phyloP scores from a whole-genome alignment of 2,113 vertebrate genomes.

The Chinchilla lanigera region DNA sequence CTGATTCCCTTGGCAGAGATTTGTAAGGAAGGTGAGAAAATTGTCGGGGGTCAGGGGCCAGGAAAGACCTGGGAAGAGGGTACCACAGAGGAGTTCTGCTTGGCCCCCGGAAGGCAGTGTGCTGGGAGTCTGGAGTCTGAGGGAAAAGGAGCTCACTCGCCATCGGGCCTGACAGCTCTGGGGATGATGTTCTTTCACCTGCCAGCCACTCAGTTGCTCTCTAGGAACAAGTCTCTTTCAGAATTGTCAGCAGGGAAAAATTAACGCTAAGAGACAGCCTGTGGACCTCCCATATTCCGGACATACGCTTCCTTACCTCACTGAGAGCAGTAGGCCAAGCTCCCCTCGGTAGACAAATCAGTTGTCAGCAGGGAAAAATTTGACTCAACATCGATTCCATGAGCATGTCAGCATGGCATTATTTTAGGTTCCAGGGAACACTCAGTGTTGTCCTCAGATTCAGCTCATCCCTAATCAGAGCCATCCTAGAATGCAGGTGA shows the following conservation, averaged over 20 bases:
- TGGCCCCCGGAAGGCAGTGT: accelerated
- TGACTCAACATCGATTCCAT: background rate
- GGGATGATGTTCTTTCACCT: background rate
- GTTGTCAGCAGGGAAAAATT: background rate
- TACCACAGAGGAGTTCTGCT: accelerated
- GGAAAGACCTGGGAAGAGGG: background rate
- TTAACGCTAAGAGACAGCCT: background rate
- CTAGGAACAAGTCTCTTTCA: background rate
- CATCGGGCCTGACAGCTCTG: background rate
- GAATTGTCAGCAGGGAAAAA: background rate
- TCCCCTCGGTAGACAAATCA: background rate
- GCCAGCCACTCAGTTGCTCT: background rate
- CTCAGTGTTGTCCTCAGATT: background rate
- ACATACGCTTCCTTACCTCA: background rate
- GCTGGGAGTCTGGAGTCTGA: background rate
- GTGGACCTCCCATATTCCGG: background rate
- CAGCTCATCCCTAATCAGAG: background rate
- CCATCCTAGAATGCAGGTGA: background rate
- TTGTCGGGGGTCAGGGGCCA: background rate
- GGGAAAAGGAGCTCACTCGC: background rate
- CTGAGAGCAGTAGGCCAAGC: background rate
- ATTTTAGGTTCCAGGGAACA: background rate
- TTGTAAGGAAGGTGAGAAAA: background rate
- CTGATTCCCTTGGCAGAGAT: background rate
- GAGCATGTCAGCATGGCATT: background rate